Evolutionary conservation across 2,113 vertebrate species (phyloP), one percentile per base, ranked within the genome.

Genomic region (Miniopterus natalensis): DNA sequence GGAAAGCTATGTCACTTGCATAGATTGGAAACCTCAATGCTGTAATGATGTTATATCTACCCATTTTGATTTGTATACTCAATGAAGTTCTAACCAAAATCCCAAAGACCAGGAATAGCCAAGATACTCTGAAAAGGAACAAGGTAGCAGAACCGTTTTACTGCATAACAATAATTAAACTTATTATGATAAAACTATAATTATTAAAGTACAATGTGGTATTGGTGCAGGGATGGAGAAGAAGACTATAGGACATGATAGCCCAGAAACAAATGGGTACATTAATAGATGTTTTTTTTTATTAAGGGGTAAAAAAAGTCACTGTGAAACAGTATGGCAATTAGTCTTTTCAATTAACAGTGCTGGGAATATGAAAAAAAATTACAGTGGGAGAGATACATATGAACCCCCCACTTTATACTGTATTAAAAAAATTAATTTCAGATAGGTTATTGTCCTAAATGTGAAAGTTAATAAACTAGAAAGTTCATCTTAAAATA

Each of bases 401-500:
- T 15, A 63, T 31, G 36, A 2, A 36, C 36, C 11, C 11, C 29
- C 8, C 29, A 47, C 4, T 61, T 81, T 8, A 63, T 88, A 83
- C 45, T 77, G 36, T 55, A 55, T 73, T 25, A 4, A 53, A 81
- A 63, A 95, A 71, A 84, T 84, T 85, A 68, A 75, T 61, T 83
- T 78, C 53, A 90, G 61, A 15, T 93, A 59, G 55, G n/a, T 88
- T 66, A 75, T 66, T 90, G 53, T 59, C 49, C 27, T 49, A 25
- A 65, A 36, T 57, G 20, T 59, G 40, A 93, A 80, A 63, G 4
- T 86, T 90, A 73, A 89, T 90, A 73, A 89, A 51, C 18, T 42
- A 75, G 42, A 92, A 87, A 45, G 31, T 31, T 55, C 84, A 47
- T 40, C 31, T 79, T 93, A 79, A 84, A 84, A 79, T 55, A 21